Conservation (phyloP, 1,140 invertebrate species). For the Cataglyphis hispanica region DNA sequence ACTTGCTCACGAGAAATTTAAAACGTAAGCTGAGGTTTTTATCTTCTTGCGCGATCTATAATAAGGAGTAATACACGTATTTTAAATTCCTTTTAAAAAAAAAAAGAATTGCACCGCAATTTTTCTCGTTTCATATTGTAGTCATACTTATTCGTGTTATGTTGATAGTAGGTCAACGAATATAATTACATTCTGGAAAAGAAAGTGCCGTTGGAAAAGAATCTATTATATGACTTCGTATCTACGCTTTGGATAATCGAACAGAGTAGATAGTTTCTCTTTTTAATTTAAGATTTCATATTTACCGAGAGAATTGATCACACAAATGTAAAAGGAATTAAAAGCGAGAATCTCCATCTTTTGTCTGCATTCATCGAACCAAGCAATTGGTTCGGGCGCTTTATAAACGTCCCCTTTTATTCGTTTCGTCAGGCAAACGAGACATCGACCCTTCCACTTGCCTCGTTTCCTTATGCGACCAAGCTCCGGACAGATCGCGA, state of each 20-base stretch:
- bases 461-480: not conserved
- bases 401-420: constrained; percentile 67
- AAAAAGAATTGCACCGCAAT: not conserved
- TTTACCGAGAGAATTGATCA: constrained; percentile 62
- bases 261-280: not conserved
- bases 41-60: not conserved
- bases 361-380: constrained; percentile 61
- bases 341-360: constrained; percentile 41
- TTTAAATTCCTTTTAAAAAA: not conserved
- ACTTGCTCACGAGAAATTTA: not conserved
- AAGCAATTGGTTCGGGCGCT: constrained; percentile 62
- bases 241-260: constrained; percentile 21
- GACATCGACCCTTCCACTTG: constrained; percentile 32
- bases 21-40: not conserved
- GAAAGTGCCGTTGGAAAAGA: constrained; percentile 18
- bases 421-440: constrained; percentile 63
- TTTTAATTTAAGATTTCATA: constrained; percentile 66
- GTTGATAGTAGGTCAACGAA: constrained; percentile 31
- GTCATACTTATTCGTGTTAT: not conserved
- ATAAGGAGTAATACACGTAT: not conserved
- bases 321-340: constrained; percentile 60
- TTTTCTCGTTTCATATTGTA: constrained; percentile 7
- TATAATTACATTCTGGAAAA: constrained; percentile 35
- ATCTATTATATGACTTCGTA: constrained; percentile 29
- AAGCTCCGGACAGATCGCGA: constrained; percentile 15